Percentiles rank a stretch among this genome's conserved stretches.
Evolutionary conservation across 2,113 vertebrate species (phyloP).

Genomic region (Scolopax mira): DNA sequence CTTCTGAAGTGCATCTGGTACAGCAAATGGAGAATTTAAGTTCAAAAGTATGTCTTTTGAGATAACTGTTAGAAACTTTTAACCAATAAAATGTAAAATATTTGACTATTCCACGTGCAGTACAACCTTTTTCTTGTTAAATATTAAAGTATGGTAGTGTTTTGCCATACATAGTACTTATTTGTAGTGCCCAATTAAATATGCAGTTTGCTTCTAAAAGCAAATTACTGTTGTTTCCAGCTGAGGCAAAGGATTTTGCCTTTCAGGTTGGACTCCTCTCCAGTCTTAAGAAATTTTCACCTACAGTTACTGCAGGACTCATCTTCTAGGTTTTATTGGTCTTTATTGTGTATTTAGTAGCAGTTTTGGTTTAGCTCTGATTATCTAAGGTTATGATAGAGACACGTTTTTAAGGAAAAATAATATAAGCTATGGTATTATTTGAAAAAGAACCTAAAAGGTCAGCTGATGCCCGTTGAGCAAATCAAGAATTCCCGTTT

Average conservation of each 20-base stretch:
- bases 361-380: neutral
- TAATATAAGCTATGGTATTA: neutral
- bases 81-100: neutral
- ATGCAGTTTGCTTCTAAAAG: neutral
- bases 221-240: neutral
- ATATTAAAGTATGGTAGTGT: neutral
- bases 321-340: neutral
- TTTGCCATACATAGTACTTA: neutral
- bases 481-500: neutral
- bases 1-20: neutral
- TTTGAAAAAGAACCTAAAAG: neutral
- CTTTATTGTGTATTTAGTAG: neutral
- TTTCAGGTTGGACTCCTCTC: neutral
- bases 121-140: neutral
- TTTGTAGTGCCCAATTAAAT: neutral
- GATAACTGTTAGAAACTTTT: neutral
- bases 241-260: neutral
- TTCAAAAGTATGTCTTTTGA: neutral
- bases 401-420: neutral
- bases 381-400: neutral
- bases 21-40: neutral
- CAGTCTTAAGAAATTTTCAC: neutral
- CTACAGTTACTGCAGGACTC: neutral
- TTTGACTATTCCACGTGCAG: neutral
- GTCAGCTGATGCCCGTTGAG: neutral